Conservation (phyloP, 1,140 invertebrate genomes). For the Ganaspis sp. region DNA sequence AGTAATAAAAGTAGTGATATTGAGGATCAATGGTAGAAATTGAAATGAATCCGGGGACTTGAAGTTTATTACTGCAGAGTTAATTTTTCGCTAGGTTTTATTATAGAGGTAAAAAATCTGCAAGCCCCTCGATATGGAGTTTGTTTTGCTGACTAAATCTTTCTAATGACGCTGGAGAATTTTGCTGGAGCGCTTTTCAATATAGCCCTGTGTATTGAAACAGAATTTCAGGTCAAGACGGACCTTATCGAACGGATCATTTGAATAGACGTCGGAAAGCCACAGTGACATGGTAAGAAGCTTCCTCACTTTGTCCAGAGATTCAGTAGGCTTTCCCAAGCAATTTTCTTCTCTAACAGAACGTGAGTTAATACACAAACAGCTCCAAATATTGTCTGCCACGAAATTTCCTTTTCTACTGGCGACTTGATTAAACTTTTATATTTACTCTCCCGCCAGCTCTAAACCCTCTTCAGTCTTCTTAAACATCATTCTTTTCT, state of each 20-base stretch:
- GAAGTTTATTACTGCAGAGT: background rate
- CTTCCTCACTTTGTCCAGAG: constrained; percentile 7
- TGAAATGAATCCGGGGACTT: background rate
- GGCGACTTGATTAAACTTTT: background rate
- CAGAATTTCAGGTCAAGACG: constrained; percentile 39
- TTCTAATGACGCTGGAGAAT: background rate
- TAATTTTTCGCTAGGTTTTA: background rate
- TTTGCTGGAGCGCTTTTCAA: background rate
- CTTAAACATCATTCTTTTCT: too few relatives aligned
- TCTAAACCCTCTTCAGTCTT: background rate
- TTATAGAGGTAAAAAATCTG: background rate
- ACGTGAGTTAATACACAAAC: background rate
- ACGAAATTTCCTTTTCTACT: background rate
- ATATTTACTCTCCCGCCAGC: background rate
- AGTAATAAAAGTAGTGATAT: background rate
- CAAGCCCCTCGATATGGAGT: background rate
- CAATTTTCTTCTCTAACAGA: constrained; percentile 19
- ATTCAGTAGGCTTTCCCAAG: constrained; percentile 10
- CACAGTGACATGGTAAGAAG: constrained; percentile 14
- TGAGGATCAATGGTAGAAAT: background rate
- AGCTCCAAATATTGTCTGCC: constrained; percentile 1
- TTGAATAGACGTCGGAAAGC: constrained; percentile 36
- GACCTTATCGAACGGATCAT: constrained; percentile 35
- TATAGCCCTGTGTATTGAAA: constrained; percentile 21
- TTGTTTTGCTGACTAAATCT: constrained; percentile 1